phyloP scores from a whole-genome alignment of 2,113 vertebrate genomes.

The Eptesicus fuscus region DNA sequence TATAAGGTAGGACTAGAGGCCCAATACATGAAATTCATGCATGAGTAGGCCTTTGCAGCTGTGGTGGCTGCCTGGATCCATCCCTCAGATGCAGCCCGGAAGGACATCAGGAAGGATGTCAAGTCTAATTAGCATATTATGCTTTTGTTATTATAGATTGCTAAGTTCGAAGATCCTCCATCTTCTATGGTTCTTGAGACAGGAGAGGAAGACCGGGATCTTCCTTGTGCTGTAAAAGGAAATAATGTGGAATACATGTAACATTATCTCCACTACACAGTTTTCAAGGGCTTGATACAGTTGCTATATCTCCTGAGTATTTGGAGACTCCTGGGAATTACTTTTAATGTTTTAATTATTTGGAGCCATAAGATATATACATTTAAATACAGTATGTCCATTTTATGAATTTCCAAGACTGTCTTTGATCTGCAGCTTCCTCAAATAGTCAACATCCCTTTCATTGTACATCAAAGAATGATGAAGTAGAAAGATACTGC shows the following conservation, averaged over 20 bases:
- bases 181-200: neutral
- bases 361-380: neutral
- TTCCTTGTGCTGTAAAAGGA: neutral
- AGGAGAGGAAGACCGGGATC: neutral
- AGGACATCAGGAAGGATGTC: no score
- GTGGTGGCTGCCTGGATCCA: no score
- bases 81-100: no score
- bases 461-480: neutral
- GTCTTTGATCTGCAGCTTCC: neutral
- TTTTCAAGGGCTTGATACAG: neutral
- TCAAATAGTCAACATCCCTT: neutral
- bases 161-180: neutral
- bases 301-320: neutral
- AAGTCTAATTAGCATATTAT: no score
- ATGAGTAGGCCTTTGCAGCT: no score
- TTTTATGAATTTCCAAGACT: neutral
- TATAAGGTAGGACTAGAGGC: no score
- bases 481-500: neutral
- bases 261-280: rapidly evolving
- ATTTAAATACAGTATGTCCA: neutral
- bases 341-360: neutral
- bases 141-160: neutral
- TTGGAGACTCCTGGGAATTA: neutral
- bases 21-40: no score
- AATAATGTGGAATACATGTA: neutral